Percentiles rank a stretch among this genome's conserved stretches.
phyloP scores from a whole-genome alignment of 2,888 invertebrate genomes.

The Ophioninae sp. region DNA sequence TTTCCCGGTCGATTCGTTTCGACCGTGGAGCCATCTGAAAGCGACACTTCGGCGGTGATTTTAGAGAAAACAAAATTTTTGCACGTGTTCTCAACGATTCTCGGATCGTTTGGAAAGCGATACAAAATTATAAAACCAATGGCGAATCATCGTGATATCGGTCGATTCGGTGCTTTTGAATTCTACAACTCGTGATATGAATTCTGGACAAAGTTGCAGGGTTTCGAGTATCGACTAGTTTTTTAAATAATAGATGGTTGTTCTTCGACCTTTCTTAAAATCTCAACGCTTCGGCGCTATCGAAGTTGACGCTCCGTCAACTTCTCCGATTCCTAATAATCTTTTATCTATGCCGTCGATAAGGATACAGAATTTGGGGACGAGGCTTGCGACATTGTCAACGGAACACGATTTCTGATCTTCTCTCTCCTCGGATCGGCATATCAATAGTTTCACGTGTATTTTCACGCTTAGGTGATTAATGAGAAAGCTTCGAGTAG shows the following conservation, averaged over 20 bases:
- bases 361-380: conserved; percentile 1
- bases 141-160: neutral
- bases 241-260: neutral
- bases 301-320: neutral
- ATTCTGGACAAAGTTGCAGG: neutral
- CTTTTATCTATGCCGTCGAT: neutral
- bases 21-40: conserved; percentile 32
- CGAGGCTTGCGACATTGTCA: neutral
- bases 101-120: neutral
- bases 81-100: neutral
- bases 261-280: neutral
- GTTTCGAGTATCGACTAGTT: conserved; percentile 1
- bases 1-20: neutral
- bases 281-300: neutral
- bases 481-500: conserved; percentile 47
- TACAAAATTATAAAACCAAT: neutral
- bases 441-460: conserved; percentile 18
- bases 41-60: conserved; percentile 31
- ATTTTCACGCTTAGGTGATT: conserved; percentile 17
- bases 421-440: conserved; percentile 1
- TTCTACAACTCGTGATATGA: neutral
- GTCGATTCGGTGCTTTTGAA: neutral
- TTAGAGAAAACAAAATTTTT: neutral
- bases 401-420: neutral
- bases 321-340: neutral